Base-by-base conservation (phyloP, 2,888 invertebrate species). In the Drosophila histrio region DNA sequence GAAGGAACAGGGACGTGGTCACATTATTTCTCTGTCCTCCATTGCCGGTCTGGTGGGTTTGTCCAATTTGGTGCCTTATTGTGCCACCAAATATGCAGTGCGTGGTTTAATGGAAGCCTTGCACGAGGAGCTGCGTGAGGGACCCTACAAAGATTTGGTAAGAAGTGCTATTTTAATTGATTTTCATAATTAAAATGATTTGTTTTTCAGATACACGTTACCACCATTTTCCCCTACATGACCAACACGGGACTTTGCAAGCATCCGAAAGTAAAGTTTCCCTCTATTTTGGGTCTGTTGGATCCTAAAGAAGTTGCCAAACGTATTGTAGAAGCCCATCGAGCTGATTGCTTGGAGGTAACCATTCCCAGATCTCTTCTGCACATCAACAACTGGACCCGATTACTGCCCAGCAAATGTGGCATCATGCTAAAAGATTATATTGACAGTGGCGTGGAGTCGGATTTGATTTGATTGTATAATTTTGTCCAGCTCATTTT, bases 241-340 rank as follows among this genome's bases (percentile, higher is more conserved):
- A 96, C 97, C 15, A 95, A 96, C 90, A 97, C 97, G 0, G 97
- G 97, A 0, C 93, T 97, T 9, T 96, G 96, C 89, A 95, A 96
- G 90, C 94, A 94, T 77, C 96, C 96, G 0, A 94, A 93, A 89
- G 94, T 96, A 77, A 95, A 95, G 89, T 96, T 95, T 91, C 94
- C 95, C 0, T 93, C 92, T 17, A 87, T 95, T 77, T 93, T 96
- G 93, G 93, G 94, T 72, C 91, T 96, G 82, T 91, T 96, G 57
- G 92, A 94, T 28, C 94, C 95, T 0, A 92, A 94, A 76, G 93
- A 94, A 68, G 95, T 95, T 2, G 96, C 95, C 0, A 92, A 93
- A 64, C 90, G 92, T 66, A 95, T 96, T 89, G 93, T 96, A 22
- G 92, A 93, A 60, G 96, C 96, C 0, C 95, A 96, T 76, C 92